A percentile compares a stretch with the other conserved stretches of the same genome.
Conservation (phyloP, 2,888 invertebrate species). For the Dicranocentrus wangi region DNA sequence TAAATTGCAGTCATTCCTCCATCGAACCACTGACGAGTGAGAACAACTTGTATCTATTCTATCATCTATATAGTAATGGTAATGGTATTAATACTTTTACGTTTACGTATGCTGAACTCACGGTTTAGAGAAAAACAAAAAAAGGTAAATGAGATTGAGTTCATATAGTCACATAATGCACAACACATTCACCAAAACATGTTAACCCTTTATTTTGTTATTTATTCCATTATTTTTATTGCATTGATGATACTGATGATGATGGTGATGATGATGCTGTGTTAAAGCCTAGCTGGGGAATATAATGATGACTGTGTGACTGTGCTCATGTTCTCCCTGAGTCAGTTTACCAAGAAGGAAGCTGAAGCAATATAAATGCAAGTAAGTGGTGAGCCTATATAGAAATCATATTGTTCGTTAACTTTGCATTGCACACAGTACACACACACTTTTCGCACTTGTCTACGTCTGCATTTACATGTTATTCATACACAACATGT, state of each 20-base stretch:
- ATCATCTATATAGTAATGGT: no score
- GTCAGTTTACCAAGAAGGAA: neutral
- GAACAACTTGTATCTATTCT: neutral
- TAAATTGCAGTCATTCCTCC: slow-evolving; percentile 11
- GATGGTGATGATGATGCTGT: neutral
- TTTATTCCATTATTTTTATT: slow-evolving; percentile 3
- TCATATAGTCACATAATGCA: slow-evolving; percentile 17
- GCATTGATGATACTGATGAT: neutral
- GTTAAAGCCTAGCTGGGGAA: neutral
- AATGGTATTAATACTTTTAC: no score
- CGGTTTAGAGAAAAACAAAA: neutral
- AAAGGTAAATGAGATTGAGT: neutral
- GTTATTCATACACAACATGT: no score
- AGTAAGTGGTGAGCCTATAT: no score
- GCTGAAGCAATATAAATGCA: no score
- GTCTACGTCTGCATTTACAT: no score
- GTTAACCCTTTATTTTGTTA: neutral
- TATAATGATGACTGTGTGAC: neutral
- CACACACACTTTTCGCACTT: no score
- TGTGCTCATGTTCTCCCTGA: neutral
- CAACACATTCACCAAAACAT: neutral
- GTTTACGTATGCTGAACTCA: neutral
- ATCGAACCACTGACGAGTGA: no score
- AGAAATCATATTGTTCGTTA: no score
- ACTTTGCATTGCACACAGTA: no score